phyloP scores from a whole-genome alignment of 2,113 vertebrate genomes.

The Ceyx cyanopectus region DNA sequence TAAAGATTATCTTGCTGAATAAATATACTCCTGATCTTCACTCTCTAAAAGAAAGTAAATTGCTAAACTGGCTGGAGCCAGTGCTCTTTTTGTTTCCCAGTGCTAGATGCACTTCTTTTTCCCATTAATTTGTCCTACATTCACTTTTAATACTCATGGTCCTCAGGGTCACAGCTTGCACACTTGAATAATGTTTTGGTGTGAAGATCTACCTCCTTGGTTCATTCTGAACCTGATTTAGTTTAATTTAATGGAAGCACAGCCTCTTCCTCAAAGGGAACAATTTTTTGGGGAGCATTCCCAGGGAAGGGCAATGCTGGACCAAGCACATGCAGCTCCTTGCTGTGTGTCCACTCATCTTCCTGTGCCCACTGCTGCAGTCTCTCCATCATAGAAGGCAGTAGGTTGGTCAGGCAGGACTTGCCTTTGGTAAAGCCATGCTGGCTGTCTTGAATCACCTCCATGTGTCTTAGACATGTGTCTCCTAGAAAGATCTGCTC shows the following conservation, averaged over 20 bases:
- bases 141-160: accelerated
- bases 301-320: background rate
- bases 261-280: background rate
- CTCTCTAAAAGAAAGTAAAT: background rate
- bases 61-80: background rate
- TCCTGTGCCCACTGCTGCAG: background rate
- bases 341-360: background rate
- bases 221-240: background rate
- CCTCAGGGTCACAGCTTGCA: background rate
- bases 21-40: background rate
- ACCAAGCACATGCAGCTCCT: background rate
- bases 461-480: background rate
- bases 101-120: background rate
- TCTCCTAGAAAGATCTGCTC: too few species aligned
- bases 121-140: background rate
- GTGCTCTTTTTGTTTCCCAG: background rate
- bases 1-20: background rate
- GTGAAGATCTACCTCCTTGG: background rate
- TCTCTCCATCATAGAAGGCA: background rate
- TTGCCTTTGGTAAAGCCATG: background rate
- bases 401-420: background rate
- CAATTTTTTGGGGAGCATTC: background rate
- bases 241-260: background rate
- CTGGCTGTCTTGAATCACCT: background rate
- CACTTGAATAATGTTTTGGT: background rate